A percentile compares a stretch with the other conserved stretches of the same genome.
Conservation (phyloP, 2,113 vertebrate genomes). For the Semnornis frantzii region DNA sequence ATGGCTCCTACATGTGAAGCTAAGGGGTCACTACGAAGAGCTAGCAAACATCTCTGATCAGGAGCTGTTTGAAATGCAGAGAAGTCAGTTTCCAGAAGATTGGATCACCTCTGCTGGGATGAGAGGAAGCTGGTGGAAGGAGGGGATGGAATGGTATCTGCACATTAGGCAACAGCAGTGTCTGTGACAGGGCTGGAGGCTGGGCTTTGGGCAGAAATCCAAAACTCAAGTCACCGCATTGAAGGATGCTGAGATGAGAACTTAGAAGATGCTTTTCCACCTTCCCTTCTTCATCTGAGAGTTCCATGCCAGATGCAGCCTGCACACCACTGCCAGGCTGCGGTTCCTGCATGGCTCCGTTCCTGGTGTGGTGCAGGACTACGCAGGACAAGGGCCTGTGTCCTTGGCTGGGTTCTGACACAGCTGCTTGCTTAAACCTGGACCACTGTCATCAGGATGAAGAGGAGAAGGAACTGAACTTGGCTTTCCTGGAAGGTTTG, state of each 20-base stretch:
- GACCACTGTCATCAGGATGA: not conserved
- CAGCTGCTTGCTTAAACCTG: not conserved
- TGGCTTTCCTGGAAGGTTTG: not conserved
- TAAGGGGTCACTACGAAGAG: not conserved
- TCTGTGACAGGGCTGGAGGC: not conserved
- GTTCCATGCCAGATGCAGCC: conserved; percentile 27
- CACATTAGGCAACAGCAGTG: not conserved
- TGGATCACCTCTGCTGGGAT: not conserved
- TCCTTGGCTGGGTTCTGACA: not conserved
- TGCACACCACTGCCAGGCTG: not conserved
- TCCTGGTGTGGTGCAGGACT: not conserved
- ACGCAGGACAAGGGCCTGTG: not conserved
- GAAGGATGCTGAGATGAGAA: not conserved
- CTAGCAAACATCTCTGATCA: not conserved
- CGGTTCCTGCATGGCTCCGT: not conserved
- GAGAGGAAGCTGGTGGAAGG: not conserved
- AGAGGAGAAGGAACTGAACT: not conserved
- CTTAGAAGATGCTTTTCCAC: not conserved
- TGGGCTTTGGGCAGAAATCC: not conserved
- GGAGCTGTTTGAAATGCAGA: not conserved
- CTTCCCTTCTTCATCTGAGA: not conserved
- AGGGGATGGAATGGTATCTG: not conserved
- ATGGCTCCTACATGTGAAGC: not conserved
- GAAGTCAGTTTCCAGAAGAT: not conserved
- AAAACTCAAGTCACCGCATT: not conserved